phyloP scores from a whole-genome alignment of 2,888 invertebrate genomes.

The Drosophila longiperda region DNA sequence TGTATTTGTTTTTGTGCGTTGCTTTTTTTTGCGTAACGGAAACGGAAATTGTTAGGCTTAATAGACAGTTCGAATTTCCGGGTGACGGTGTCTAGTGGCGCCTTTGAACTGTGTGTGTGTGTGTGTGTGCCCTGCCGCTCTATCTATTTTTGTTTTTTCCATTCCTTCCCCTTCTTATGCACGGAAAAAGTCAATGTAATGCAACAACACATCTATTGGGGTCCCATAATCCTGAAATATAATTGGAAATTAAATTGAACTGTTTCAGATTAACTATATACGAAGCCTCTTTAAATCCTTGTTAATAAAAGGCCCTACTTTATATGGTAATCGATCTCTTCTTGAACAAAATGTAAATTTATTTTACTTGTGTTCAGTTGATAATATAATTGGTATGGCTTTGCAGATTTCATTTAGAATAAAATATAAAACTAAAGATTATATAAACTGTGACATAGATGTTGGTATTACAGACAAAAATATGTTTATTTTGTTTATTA shows the following conservation, averaged over 20 bases:
- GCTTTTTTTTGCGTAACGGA: conserved; percentile 60
- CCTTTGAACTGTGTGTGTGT: conserved; percentile 55
- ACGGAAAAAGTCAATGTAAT: conserved; percentile 18
- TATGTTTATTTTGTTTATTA: too few species aligned
- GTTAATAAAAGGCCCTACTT: neutral
- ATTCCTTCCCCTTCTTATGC: neutral
- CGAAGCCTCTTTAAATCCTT: neutral
- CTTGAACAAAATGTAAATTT: neutral
- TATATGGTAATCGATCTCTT: neutral
- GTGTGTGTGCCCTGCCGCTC: neutral
- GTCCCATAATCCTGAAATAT: neutral
- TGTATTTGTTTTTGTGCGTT: conserved; percentile 42
- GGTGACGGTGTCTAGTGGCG: conserved; percentile 49
- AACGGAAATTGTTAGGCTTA: conserved; percentile 81
- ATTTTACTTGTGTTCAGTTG: neutral
- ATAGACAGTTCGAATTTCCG: conserved; percentile 79
- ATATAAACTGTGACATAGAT: neutral
- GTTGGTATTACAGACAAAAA: too few species aligned
- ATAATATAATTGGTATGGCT: neutral
- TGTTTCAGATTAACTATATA: neutral
- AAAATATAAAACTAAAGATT: neutral
- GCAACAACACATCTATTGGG: conserved; percentile 13
- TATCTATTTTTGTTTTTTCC: conserved; percentile 5
- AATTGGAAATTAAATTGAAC: conserved; percentile 12
- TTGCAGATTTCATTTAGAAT: neutral